phyloP scores from a whole-genome alignment of 2,888 invertebrate species.

The Meteorus colon region DNA sequence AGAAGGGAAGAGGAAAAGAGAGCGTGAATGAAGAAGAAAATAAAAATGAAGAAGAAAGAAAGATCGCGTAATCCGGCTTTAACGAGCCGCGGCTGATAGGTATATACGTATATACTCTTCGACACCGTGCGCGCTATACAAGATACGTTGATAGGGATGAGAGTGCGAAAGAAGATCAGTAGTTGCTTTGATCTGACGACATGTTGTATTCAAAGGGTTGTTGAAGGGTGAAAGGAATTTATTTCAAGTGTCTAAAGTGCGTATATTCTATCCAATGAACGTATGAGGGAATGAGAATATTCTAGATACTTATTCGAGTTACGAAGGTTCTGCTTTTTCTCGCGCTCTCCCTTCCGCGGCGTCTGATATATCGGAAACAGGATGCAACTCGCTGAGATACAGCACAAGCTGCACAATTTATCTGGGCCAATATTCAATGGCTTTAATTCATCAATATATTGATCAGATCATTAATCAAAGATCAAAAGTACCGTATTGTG shows the following conservation, averaged over 20 bases:
- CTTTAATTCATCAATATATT: too few species aligned
- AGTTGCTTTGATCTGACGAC: conserved; percentile 36
- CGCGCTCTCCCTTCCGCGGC: not conserved
- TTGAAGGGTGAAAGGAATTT: conserved; percentile 5
- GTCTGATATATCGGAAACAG: not conserved
- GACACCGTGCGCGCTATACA: conserved; percentile 19
- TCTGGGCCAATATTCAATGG: too few species aligned
- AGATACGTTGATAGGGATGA: conserved; percentile 41
- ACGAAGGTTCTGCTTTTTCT: too few species aligned
- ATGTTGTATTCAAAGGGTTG: conserved; percentile 39
- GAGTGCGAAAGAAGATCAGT: conserved; percentile 41
- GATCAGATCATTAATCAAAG: too few species aligned
- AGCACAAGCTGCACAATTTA: not conserved
- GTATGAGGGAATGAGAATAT: not conserved
- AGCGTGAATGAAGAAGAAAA: not conserved
- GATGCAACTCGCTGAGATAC: not conserved
- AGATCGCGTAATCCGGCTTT: conserved; percentile 38
- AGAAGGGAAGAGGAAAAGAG: conserved; percentile 6
- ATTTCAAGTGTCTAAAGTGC: conserved; percentile 2
- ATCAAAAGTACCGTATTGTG: too few species aligned
- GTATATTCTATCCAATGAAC: not conserved
- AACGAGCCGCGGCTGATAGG: conserved; percentile 39
- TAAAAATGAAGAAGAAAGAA: conserved; percentile 1
- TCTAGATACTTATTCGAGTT: not conserved
- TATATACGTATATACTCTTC: conserved; percentile 22